Evolutionary conservation across 2,888 invertebrate species (phyloP), one percentile per base, ranked within the genome.

Genomic region (Mythimna impura): DNA sequence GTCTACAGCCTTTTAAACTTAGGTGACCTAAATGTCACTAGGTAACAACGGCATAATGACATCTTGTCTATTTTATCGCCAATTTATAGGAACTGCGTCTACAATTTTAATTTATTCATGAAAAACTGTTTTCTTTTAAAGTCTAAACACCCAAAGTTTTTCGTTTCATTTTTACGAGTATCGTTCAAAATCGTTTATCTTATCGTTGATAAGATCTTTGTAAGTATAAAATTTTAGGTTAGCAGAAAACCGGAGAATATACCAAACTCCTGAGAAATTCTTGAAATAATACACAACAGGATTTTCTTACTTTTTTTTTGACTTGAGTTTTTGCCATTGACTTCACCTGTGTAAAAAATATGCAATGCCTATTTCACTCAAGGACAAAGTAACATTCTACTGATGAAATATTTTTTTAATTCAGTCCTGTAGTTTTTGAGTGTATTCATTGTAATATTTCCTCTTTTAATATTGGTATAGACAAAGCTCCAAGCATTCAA

Each of bases 21-120:
- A 77, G 73, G 77, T 85, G 72, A 80, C 83, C 75, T 55, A 77
- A 58, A 69, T 80, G 36, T 43, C 17, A 73, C 50, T 64, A 68
- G 71, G 70, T 69, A 81, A 77, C 72, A 82, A 84, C 60, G 76
- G 77, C 73, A 75, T 80, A 73, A 72, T 67, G 63, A 60, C 66
- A 72, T 57, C 61, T 70, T 70, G 43, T 57, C 66, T 64, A 64
- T 71, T 69, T 57, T 61, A 66, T 78, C 34, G 10, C 17, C 25
- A 82, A 68, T 60, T 82, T 66, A 58, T 60, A 60, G 54, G 25
- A 58, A 61, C 34, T 10, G 36, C 22, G 57, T 55, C 57, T 30
- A 58, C 25, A 74, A 22, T 65, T 71, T 81, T 71, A 67, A 66
- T 43, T 57, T 76, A 81, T 76, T 81, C 66, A 66, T 71, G 60